Percentiles rank a stretch among this genome's conserved stretches.
Conservation (phyloP, 2,888 invertebrate genomes). For the Meganola albula region DNA sequence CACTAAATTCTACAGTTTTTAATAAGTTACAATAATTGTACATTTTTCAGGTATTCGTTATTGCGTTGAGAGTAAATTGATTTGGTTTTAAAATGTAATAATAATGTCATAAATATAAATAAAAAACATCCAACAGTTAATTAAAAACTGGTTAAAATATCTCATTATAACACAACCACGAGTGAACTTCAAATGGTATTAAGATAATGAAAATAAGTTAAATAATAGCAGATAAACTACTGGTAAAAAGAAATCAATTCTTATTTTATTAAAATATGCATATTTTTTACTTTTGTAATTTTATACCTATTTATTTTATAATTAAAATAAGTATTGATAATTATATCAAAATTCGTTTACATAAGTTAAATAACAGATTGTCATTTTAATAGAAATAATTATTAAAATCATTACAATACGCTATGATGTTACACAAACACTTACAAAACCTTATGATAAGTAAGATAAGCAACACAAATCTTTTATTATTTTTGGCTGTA, state of each 20-base stretch:
- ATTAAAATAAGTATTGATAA: too few relatives aligned
- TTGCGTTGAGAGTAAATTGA: slow-evolving; percentile 40
- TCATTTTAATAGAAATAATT: too few relatives aligned
- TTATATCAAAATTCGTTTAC: too few relatives aligned
- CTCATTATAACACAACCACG: slow-evolving; percentile 64
- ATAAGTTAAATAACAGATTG: too few relatives aligned
- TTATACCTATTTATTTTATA: too few relatives aligned
- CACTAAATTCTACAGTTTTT: slow-evolving; percentile 26
- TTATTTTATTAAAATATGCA: too few relatives aligned
- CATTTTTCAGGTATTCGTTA: slow-evolving; percentile 60
- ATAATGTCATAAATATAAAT: slow-evolving; percentile 17
- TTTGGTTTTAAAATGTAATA: slow-evolving; percentile 38
- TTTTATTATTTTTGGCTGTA: slow-evolving; percentile 25
- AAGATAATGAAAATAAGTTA: slow-evolving; percentile 25
- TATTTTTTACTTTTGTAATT: too few relatives aligned
- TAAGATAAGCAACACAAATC: too few relatives aligned
- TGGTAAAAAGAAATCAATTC: slow-evolving; percentile 21
- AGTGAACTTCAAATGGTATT: slow-evolving; percentile 52
- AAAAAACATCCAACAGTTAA: slow-evolving; percentile 23
- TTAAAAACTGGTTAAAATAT: slow-evolving; percentile 25
- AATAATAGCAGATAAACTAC: slow-evolving; percentile 22
- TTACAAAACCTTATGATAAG: too few relatives aligned
- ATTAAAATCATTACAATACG: too few relatives aligned
- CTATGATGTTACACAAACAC: too few relatives aligned
- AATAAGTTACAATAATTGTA: slow-evolving; percentile 52